A percentile compares a stretch with the other conserved stretches of the same genome.
These are phyloP conservation scores for Panagrolaimus sp. DNA, from an alignment of 1,140 invertebrate species.

Conservation along the genomic window DNA sequence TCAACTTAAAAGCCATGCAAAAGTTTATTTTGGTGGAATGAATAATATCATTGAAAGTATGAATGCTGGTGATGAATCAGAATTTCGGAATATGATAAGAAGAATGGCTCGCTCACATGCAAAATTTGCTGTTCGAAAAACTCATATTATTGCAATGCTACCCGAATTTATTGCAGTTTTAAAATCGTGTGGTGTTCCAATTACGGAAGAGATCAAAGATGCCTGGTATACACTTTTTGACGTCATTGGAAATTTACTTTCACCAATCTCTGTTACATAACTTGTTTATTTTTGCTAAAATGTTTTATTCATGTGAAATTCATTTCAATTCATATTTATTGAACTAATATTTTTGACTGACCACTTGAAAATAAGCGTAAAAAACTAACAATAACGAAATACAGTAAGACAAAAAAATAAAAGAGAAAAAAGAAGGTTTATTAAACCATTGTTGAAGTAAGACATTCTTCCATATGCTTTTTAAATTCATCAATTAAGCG, in stretches of 20 bases:
- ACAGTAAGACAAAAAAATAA: too few relatives aligned
- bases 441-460: too few relatives aligned
- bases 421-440: too few relatives aligned
- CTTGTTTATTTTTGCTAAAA: background rate
- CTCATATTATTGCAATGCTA: conserved; percentile 25
- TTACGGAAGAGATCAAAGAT: conserved; percentile 15
- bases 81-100: background rate
- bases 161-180: conserved; percentile 18
- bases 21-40: conserved; percentile 39
- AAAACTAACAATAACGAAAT: too few relatives aligned
- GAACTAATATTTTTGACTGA: too few relatives aligned
- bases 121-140: conserved; percentile 17
- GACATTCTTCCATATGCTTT: too few relatives aligned
- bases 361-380: too few relatives aligned
- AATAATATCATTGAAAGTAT: conserved; percentile 34
- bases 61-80: conserved; percentile 26
- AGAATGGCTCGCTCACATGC: conserved; percentile 15
- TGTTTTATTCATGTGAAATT: too few relatives aligned
- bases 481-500: too few relatives aligned
- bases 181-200: conserved; percentile 10
- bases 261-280: background rate
- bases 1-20: conserved; percentile 36
- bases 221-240: conserved; percentile 24
- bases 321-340: too few relatives aligned
- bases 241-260: conserved; percentile 22